Evolutionary conservation across 2,888 invertebrate genomes (phyloP).

Genomic region (Copidosoma aretas): DNA sequence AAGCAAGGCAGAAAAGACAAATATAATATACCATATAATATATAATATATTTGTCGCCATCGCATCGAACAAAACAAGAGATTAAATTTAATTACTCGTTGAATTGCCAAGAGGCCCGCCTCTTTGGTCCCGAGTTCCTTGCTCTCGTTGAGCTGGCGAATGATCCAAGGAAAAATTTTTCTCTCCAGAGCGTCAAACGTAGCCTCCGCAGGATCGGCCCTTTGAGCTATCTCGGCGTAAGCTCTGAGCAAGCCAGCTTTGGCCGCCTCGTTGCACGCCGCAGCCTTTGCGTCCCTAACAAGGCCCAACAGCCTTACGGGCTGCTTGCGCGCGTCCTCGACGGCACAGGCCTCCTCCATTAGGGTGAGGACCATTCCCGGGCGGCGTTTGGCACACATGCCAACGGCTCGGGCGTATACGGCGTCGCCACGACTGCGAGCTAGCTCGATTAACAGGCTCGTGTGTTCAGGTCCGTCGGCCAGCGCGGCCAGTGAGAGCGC

Average conservation of each 20-base stretch:
- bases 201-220: slow-evolving; percentile 44
- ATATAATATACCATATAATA: too few species aligned
- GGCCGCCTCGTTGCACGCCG: slow-evolving; percentile 53
- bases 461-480: slow-evolving; percentile 49
- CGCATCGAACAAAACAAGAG: too few species aligned
- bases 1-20: too few species aligned
- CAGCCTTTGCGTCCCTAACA: slow-evolving; percentile 54
- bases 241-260: slow-evolving; percentile 53
- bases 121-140: slow-evolving; percentile 53
- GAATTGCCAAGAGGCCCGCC: slow-evolving; percentile 54
- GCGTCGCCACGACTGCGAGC: slow-evolving; percentile 44
- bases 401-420: slow-evolving; percentile 52
- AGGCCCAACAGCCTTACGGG: slow-evolving; percentile 55
- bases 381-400: slow-evolving; percentile 53
- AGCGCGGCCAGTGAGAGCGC: slow-evolving; percentile 52
- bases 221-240: slow-evolving; percentile 54
- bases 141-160: slow-evolving; percentile 52
- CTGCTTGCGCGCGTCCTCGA: slow-evolving; percentile 51
- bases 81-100: slow-evolving; percentile 45
- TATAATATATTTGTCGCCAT: too few species aligned
- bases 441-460: slow-evolving; percentile 48
- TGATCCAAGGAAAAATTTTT: slow-evolving; percentile 54
- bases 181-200: slow-evolving; percentile 49
- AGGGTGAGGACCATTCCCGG: slow-evolving; percentile 48
- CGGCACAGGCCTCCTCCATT: slow-evolving; percentile 51